Percentiles rank a stretch among this genome's conserved stretches.
Conservation (phyloP, 2,797 vertebrate species). For the Acipenser ruthenus region DNA sequence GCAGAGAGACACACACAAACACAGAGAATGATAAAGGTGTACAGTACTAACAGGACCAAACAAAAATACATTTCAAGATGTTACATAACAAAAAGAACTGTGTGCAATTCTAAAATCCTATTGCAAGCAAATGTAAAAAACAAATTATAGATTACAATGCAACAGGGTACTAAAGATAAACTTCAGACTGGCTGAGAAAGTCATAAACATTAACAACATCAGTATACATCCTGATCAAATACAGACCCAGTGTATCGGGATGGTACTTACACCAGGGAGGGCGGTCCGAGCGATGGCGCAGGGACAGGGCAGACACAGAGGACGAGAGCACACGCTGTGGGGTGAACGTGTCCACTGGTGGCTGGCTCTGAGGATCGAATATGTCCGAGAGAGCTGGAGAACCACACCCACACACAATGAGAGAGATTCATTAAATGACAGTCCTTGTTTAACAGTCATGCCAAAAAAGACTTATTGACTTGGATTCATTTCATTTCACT, state of each 20-base stretch:
- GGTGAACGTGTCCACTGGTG: slow-evolving; percentile 71
- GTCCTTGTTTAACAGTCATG: no score
- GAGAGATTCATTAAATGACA: not conserved
- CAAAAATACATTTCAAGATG: not conserved
- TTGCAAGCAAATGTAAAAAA: no score
- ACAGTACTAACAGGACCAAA: not conserved
- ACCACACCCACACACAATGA: not conserved
- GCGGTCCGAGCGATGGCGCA: slow-evolving; percentile 77
- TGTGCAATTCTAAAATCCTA: no score
- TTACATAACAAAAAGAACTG: no score
- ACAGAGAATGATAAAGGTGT: slow-evolving; percentile 12
- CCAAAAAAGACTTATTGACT: no score
- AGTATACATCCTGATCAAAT: not conserved
- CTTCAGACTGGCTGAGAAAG: no score
- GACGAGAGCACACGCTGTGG: slow-evolving; percentile 77
- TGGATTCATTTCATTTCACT: no score
- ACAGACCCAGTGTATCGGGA: not conserved
- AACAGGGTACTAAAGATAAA: no score
- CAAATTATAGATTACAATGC: no score
- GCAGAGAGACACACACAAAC: slow-evolving; percentile 29
- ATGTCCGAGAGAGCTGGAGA: slow-evolving; percentile 65
- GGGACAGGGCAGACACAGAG: slow-evolving; percentile 56
- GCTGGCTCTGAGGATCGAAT: slow-evolving; percentile 75
- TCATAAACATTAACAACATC: no score
- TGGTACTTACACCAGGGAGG: slow-evolving; percentile 93